phyloP scores from a whole-genome alignment of 1,140 invertebrate genomes.

The Drosophila ohnishii region DNA sequence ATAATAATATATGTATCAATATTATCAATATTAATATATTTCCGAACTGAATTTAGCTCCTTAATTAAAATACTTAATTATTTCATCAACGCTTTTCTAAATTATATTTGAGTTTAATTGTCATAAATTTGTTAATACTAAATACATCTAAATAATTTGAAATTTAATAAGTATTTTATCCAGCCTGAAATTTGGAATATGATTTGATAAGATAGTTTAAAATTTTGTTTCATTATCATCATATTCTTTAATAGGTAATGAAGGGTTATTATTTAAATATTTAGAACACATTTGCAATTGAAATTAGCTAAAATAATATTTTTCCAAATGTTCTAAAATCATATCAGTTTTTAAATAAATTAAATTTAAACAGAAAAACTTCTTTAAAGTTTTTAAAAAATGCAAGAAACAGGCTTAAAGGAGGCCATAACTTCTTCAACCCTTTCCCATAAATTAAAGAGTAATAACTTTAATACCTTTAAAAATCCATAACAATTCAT shows the following conservation, averaged over 20 bases:
- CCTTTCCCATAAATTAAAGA: background rate
- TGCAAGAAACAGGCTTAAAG: background rate
- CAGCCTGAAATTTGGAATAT: background rate
- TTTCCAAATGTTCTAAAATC: background rate
- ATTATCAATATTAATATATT: too few relatives aligned
- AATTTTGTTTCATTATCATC: too few relatives aligned
- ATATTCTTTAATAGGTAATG: too few relatives aligned
- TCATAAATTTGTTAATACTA: background rate
- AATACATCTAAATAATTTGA: background rate
- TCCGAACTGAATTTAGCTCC: too few relatives aligned
- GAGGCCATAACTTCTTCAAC: background rate
- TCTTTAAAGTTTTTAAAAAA: background rate
- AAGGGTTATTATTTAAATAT: background rate
- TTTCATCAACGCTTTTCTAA: background rate
- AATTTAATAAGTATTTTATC: background rate
- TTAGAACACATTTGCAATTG: background rate
- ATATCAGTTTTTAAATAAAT: background rate
- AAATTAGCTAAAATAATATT: background rate
- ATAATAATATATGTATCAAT: too few relatives aligned
- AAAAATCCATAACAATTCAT: too few relatives aligned
- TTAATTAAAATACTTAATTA: background rate
- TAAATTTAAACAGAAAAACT: background rate
- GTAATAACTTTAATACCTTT: background rate
- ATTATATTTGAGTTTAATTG: background rate
- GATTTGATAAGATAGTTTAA: too few relatives aligned